Evolutionary conservation across 2,888 invertebrate genomes (phyloP).

Genomic region (Ischnura elegans): DNA sequence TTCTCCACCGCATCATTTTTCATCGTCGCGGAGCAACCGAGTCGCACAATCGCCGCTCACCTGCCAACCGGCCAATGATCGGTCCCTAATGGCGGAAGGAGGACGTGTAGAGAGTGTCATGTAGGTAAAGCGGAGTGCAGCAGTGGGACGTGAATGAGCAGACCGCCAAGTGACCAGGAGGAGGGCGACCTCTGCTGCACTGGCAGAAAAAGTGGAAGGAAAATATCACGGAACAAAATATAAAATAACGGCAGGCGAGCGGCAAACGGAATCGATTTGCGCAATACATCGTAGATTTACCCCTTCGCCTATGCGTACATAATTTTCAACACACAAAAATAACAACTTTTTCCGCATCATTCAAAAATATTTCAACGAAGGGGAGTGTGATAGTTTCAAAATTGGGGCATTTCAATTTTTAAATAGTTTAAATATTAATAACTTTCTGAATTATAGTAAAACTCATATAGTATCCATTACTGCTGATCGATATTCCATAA

Average conservation of each 20-base stretch:
- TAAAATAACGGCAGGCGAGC: background rate
- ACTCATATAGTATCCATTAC: no score
- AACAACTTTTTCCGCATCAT: no score
- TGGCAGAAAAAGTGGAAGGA: background rate
- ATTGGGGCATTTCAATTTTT: no score
- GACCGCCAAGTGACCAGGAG: background rate
- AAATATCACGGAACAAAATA: background rate
- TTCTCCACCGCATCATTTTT: background rate
- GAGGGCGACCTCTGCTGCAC: background rate
- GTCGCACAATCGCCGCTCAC: constrained; percentile 19
- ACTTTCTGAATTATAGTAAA: no score
- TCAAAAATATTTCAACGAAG: no score
- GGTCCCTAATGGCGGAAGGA: constrained; percentile 6
- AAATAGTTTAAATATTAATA: no score
- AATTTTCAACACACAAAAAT: no score
- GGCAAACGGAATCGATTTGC: background rate
- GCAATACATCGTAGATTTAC: background rate
- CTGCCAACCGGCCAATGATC: constrained; percentile 8
- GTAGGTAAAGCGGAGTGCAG: no score
- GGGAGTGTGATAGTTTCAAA: no score
- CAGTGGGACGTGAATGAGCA: background rate
- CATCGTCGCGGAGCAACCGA: background rate
- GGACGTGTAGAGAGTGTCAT: background rate
- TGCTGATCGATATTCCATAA: no score
- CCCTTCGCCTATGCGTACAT: background rate